Conservation (phyloP, 2,797 vertebrate genomes). For the Schizopygopsis malacanthus region DNA sequence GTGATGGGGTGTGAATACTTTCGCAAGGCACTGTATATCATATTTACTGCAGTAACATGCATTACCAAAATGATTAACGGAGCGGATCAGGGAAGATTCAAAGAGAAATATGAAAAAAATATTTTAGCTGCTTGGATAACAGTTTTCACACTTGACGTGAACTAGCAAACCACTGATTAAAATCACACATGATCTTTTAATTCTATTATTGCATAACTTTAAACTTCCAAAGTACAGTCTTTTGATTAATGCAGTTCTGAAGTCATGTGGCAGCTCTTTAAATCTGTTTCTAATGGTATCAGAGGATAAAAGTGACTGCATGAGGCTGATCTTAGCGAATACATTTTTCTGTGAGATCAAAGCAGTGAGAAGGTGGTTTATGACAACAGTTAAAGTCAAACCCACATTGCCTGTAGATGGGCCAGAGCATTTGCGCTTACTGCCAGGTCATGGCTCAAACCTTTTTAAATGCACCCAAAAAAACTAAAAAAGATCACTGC, state of each 20-base stretch:
- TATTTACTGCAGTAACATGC: not conserved
- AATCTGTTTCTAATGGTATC: not conserved
- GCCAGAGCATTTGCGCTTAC: too few relatives aligned
- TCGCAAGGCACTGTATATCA: not conserved
- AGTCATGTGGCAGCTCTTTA: not conserved
- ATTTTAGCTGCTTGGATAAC: not conserved
- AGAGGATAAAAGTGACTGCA: not conserved
- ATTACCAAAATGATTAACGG: not conserved
- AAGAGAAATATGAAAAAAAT: not conserved
- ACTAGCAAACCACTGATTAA: not conserved
- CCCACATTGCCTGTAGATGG: not conserved
- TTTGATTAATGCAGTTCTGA: not conserved
- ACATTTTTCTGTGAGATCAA: not conserved
- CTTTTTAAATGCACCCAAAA: too few relatives aligned
- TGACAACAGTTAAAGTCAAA: not conserved
- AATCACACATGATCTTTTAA: not conserved
- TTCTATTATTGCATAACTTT: not conserved
- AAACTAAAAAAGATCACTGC: too few relatives aligned
- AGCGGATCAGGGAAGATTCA: constrained; percentile 5
- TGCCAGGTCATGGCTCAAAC: too few relatives aligned
- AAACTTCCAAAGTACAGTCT: not conserved
- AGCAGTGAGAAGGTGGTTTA: not conserved
- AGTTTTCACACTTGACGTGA: not conserved
- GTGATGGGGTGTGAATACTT: too few relatives aligned
- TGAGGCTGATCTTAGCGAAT: not conserved